These are phyloP conservation scores for Zoanthus gigantus DNA, from an alignment of 92 coral and sea anemone genomes.

Conservation along the genomic window DNA sequence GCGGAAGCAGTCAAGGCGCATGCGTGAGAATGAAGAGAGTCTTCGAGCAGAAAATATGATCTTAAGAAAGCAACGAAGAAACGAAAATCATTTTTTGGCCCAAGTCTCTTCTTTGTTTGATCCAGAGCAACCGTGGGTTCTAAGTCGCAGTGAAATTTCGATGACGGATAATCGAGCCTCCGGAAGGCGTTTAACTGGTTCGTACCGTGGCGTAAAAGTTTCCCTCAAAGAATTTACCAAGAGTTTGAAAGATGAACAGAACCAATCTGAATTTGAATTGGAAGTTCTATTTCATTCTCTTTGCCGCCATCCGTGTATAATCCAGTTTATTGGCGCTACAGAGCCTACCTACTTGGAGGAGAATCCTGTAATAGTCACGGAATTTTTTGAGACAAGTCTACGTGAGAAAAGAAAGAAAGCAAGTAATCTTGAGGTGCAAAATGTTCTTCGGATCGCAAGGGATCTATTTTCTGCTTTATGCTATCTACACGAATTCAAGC, in stretches of 20 bases:
- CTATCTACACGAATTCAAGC: constrained; percentile 38
- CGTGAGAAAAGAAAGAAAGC: constrained; percentile 12
- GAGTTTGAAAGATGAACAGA: constrained; percentile 29
- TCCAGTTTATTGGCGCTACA: constrained; percentile 32
- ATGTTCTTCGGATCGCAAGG: constrained; percentile 32
- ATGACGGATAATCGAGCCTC: constrained; percentile 6
- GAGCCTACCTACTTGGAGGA: constrained; percentile 19
- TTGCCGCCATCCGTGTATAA: constrained; percentile 42
- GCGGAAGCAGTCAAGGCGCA: constrained; percentile 33
- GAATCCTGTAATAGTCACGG: constrained; percentile 19
- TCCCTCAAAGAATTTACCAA: constrained; percentile 24
- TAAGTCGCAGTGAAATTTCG: constrained; percentile 19
- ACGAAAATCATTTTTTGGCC: constrained; percentile 19
- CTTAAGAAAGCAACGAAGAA: constrained; percentile 31
- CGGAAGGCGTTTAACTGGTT: constrained; percentile 4
- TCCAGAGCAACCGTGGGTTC: constrained; percentile 45
- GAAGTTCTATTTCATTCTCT: constrained; percentile 31
- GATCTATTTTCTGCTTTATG: constrained; percentile 37
- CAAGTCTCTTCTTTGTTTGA: constrained; percentile 35
- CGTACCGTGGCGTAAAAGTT: constrained; percentile 21
- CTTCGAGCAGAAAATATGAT: constrained; percentile 16
- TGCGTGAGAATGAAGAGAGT: constrained; percentile 32
- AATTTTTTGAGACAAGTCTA: constrained; percentile 4
- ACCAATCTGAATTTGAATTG: constrained; percentile 35
- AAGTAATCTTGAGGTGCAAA: not conserved